Evolutionary conservation across 2,888 invertebrate genomes (phyloP).

Genomic region (Cecidostiba fungosa): DNA sequence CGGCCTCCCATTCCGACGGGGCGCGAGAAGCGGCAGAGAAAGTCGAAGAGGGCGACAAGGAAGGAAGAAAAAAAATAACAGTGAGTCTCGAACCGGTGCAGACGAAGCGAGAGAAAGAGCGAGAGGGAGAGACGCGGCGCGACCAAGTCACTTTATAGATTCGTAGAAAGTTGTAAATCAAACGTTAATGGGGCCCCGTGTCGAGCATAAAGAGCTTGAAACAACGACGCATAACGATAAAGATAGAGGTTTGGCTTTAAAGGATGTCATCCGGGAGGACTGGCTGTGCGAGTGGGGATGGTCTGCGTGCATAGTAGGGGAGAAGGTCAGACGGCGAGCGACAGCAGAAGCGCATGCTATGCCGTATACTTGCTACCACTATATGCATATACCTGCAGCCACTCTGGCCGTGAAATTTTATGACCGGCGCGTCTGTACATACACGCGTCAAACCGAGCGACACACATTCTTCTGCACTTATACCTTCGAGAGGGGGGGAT

Average conservation of each 20-base stretch:
- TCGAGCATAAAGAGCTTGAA: slow-evolving; percentile 78
- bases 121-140: slow-evolving; percentile 49
- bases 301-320: slow-evolving; percentile 29
- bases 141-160: slow-evolving; percentile 73
- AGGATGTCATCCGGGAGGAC: slow-evolving; percentile 61
- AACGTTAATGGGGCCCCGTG: slow-evolving; percentile 79
- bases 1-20: not conserved
- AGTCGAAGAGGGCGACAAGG: not conserved
- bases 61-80: slow-evolving; percentile 6
- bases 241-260: slow-evolving; percentile 74
- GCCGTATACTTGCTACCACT: not conserved
- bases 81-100: slow-evolving; percentile 11
- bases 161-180: slow-evolving; percentile 80
- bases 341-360: slow-evolving; percentile 11
- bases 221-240: slow-evolving; percentile 79
- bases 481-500: not conserved
- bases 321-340: slow-evolving; percentile 33
- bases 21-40: slow-evolving; percentile 10
- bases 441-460: slow-evolving; percentile 14
- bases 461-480: slow-evolving; percentile 43
- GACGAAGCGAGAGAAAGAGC: slow-evolving; percentile 33
- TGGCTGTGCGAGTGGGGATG: not conserved
- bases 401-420: slow-evolving; percentile 58
- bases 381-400: slow-evolving; percentile 48
- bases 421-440: slow-evolving; percentile 31